Conservation (phyloP, 1,140 invertebrate genomes). For the Drosophila pseudoananassae region DNA sequence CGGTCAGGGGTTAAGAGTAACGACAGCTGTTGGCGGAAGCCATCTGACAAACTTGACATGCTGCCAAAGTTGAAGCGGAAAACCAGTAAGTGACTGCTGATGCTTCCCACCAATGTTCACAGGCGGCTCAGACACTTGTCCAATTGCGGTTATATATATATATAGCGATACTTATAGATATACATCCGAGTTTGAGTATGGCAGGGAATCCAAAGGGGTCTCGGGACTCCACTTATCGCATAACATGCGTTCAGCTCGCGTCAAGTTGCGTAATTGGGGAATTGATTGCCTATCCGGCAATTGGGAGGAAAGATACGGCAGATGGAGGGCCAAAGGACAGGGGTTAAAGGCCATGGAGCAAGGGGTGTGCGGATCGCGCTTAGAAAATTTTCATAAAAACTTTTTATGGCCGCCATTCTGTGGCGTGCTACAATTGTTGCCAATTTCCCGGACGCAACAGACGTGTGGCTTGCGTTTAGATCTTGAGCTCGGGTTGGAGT, state of each 20-base stretch:
- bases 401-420: slow-evolving; percentile 76
- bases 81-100: slow-evolving; percentile 50
- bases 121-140: slow-evolving; percentile 3
- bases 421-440: slow-evolving; percentile 69
- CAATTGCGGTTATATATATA: slow-evolving; percentile 2
- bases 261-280: slow-evolving; percentile 67
- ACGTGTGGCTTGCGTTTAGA: slow-evolving; percentile 41
- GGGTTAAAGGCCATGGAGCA: neutral
- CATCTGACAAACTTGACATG: slow-evolving; percentile 63
- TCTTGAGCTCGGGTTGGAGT: neutral
- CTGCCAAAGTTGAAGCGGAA: slow-evolving; percentile 67
- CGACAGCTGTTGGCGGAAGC: slow-evolving; percentile 61
- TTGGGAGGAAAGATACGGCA: slow-evolving; percentile 21
- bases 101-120: slow-evolving; percentile 15
- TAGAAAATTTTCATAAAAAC: slow-evolving; percentile 78
- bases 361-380: slow-evolving; percentile 29
- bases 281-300: slow-evolving; percentile 66
- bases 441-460: slow-evolving; percentile 51
- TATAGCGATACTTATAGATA: neutral
- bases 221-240: slow-evolving; percentile 25
- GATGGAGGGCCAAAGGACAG: slow-evolving; percentile 1
- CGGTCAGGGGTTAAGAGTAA: slow-evolving; percentile 54
- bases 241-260: slow-evolving; percentile 21
- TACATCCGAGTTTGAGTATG: neutral
- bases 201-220: neutral